Conservation (phyloP, 2,797 vertebrate genomes). For the Mormyrus hasselquistii region DNA sequence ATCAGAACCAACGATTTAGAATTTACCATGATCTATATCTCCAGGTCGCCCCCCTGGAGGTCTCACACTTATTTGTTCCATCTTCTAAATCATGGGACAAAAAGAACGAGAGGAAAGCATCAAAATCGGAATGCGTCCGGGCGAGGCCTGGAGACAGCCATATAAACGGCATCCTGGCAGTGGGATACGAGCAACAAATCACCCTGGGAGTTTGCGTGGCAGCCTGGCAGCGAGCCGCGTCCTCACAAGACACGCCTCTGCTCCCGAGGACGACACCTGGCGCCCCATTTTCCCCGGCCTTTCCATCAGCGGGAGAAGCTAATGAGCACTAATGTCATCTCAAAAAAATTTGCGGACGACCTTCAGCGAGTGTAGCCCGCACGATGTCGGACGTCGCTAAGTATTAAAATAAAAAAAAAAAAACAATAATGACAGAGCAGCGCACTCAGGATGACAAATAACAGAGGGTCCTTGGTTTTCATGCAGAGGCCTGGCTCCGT, state of each 20-base stretch:
- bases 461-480: neutral
- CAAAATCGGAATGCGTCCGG: neutral
- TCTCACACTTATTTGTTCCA: neutral
- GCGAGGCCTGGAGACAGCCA: neutral
- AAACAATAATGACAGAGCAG: conserved; percentile 17
- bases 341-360: conserved; percentile 55
- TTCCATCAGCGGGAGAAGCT: conserved; percentile 47
- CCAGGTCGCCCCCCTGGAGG: neutral
- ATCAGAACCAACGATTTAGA: neutral
- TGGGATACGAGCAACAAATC: neutral
- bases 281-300: conserved; percentile 59
- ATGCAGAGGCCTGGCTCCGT: neutral
- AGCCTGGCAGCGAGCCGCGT: conserved; percentile 58
- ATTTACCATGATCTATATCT: neutral
- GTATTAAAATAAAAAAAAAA: conserved; percentile 50
- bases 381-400: conserved; percentile 39
- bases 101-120: neutral
- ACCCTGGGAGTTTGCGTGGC: conserved; percentile 42
- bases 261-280: conserved; percentile 67
- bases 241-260: conserved; percentile 26
- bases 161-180: neutral
- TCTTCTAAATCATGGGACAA: neutral
- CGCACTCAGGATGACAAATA: neutral
- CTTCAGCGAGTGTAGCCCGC: conserved; percentile 41
- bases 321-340: conserved; percentile 62